Conservation (phyloP, 2,888 invertebrate species). For the Lasioglossum oenotherae region DNA sequence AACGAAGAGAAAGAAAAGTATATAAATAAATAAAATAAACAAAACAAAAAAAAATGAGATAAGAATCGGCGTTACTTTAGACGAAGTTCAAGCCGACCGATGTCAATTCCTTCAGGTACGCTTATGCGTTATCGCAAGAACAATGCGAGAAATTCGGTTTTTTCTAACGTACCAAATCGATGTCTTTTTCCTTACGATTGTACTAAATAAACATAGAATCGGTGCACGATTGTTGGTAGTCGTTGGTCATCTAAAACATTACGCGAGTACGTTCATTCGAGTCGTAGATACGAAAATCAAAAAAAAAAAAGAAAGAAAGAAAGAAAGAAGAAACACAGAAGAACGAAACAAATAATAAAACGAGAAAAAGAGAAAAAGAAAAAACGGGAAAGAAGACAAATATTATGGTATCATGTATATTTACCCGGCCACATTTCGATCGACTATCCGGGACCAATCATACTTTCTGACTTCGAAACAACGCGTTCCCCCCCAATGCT, state of each 20-base stretch:
- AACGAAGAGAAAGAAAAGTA: constrained; percentile 20
- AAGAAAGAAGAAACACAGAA: background rate
- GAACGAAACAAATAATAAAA: background rate
- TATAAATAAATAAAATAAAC: constrained; percentile 19
- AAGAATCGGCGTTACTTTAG: constrained; percentile 59
- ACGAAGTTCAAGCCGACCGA: constrained; percentile 66
- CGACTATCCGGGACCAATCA: constrained; percentile 80
- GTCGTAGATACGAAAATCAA: constrained; percentile 55
- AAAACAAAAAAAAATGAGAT: constrained; percentile 8
- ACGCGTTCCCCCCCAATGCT: constrained; percentile 63
- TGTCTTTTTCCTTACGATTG: constrained; percentile 62
- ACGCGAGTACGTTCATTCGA: constrained; percentile 51
- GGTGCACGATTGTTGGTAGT: constrained; percentile 56
- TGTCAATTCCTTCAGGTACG: constrained; percentile 72
- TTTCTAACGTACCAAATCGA: constrained; percentile 65
- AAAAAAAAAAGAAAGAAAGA: constrained; percentile 18
- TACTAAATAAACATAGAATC: constrained; percentile 52
- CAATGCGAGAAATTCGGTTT: constrained; percentile 60
- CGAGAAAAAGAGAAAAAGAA: background rate
- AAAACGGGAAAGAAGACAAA: constrained; percentile 7
- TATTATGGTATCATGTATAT: constrained; percentile 62
- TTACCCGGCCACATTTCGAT: constrained; percentile 77
- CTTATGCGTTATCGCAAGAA: constrained; percentile 68
- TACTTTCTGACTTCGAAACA: constrained; percentile 68
- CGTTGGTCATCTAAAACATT: constrained; percentile 59